These are phyloP conservation scores for Timema podura DNA, from an alignment of 2,888 invertebrate species.

Conservation along the genomic window DNA sequence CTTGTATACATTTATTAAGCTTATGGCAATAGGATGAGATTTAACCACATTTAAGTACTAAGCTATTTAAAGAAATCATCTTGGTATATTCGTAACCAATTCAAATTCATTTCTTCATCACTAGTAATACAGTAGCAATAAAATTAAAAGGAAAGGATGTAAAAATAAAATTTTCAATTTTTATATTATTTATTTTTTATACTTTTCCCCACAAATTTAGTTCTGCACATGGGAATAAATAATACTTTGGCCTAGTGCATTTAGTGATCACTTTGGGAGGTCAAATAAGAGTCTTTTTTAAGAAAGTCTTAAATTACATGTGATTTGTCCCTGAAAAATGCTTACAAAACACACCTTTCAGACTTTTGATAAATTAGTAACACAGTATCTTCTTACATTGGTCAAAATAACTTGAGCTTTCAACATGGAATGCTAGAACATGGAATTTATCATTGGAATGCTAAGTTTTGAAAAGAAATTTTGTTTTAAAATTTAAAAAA, in stretches of 20 bases:
- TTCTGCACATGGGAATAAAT: conserved; percentile 29
- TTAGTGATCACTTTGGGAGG: conserved; percentile 40
- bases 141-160: too few species aligned
- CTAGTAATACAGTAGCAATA: too few species aligned
- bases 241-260: conserved; percentile 45
- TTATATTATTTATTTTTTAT: conserved; percentile 24
- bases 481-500: too few species aligned
- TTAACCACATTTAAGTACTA: too few species aligned
- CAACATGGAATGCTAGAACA: conserved; percentile 24
- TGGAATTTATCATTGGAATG: conserved; percentile 14
- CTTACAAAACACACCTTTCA: neutral
- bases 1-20: too few species aligned
- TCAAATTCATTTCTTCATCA: too few species aligned
- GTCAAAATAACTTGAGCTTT: conserved; percentile 27
- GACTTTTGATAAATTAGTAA: conserved; percentile 19
- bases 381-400: conserved; percentile 28
- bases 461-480: too few species aligned
- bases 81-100: too few species aligned
- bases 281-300: conserved; percentile 27
- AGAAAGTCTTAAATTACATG: conserved; percentile 28
- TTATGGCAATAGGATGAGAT: too few species aligned
- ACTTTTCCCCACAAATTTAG: conserved; percentile 24
- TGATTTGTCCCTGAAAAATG: conserved; percentile 33
- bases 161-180: too few species aligned
- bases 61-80: too few species aligned